Base-by-base conservation (phyloP, 2,797 vertebrate species). In the Tapirus indicus region DNA sequence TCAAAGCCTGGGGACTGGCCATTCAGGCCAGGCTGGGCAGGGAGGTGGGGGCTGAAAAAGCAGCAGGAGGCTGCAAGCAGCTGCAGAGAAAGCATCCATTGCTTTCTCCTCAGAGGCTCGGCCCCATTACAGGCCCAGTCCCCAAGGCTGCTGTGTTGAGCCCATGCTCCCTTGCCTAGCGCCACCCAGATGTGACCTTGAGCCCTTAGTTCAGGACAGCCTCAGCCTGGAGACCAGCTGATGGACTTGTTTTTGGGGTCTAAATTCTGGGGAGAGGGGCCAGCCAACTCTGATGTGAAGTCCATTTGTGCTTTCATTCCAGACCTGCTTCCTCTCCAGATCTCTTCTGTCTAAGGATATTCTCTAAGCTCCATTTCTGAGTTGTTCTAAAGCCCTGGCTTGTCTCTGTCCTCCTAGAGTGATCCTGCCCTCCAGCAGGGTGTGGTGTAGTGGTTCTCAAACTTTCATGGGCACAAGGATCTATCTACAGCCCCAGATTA, bases 11-110 rank as follows among this genome's bases (percentile, higher is more conserved):
- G 21, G 66, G 56, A 49, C 52, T 62, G 88, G 52, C 62, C 20
- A n/a, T 44, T 5, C 0, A 27, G 91, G 69, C 38, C 14, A 38
- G 11, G 16, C 62, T 9, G 25, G 83, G 32, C 11, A 52, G 17
- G 12, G 7, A 27, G 7, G 41, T 4, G 2, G 18, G 56, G 17
- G 4, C 16, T 27, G 54, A 62, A 25, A 47, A 49, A 35, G n/a
- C 60, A 66, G 13, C 21, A 58, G 80, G 1, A 64, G 17, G 20
- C 23, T 2, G 0, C 5, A 16, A 52, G 78, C 72, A 88, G 49
- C 32, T 49, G n/a, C 27, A 13, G n/a, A 21, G n/a, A 13, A 35
- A 17, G n/a, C 0, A 0, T 20, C 69, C 27, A 0, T 0, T 12
- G 58, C 74, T 41, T 54, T 23, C 11, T 52, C 21, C 4, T 60